A percentile compares a stretch with the other conserved stretches of the same genome.
Evolutionary conservation across 1,140 invertebrate species (phyloP).

Genomic region (Papilio machaon): DNA sequence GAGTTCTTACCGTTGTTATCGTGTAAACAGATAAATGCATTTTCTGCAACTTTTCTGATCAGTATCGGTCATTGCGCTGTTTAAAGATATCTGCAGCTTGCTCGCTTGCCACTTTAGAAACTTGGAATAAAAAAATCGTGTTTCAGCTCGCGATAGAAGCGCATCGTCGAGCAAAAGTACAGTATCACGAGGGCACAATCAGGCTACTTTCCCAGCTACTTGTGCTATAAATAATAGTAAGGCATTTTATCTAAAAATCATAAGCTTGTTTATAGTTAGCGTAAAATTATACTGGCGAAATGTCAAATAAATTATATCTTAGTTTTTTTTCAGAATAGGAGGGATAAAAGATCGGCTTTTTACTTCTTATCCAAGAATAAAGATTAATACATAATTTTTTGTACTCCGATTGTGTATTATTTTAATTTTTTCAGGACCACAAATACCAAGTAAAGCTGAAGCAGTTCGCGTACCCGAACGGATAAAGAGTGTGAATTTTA

Average conservation of each 20-base stretch:
- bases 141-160: constrained; percentile 14
- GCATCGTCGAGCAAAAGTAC: constrained; percentile 15
- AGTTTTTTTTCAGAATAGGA: too few species aligned
- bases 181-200: background rate
- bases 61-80: too few species aligned
- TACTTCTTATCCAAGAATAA: too few species aligned
- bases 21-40: too few species aligned
- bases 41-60: too few species aligned
- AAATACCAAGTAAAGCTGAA: background rate
- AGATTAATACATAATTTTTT: background rate
- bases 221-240: constrained; percentile 5
- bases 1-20: too few species aligned
- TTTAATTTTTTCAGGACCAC: background rate
- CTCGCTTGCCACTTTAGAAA: background rate
- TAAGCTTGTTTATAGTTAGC: too few species aligned
- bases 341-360: too few species aligned
- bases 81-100: background rate
- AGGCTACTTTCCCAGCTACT: background rate
- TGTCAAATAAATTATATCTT: too few species aligned
- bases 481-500: background rate
- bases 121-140: background rate
- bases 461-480: background rate
- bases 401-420: background rate
- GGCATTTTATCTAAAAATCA: background rate
- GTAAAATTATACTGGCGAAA: too few species aligned